Conservation (phyloP, 2,888 invertebrate genomes). For the Caenorhabditis sp. region DNA sequence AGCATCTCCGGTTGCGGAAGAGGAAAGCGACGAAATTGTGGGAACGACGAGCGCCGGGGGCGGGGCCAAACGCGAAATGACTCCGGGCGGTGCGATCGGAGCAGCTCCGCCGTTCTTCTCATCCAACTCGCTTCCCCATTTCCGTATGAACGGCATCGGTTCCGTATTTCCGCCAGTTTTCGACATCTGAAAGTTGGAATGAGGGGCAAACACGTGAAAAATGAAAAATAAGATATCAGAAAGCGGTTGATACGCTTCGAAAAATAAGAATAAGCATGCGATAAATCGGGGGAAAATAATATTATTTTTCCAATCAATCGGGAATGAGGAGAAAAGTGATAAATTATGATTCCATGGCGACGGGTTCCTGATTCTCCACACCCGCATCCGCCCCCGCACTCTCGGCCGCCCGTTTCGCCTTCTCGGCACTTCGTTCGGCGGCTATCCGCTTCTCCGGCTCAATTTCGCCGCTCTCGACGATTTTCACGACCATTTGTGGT, state of each 20-base stretch:
- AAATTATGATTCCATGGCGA: conserved; percentile 26
- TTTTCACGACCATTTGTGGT: conserved; percentile 74
- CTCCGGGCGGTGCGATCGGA: not conserved
- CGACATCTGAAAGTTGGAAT: conserved; percentile 50
- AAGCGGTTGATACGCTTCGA: not conserved
- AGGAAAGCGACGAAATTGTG: conserved; percentile 2
- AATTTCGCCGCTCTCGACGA: conserved; percentile 73
- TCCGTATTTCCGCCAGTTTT: conserved; percentile 75
- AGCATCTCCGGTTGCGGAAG: conserved; percentile 6
- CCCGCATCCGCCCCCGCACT: conserved; percentile 11
- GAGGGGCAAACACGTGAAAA: not conserved
- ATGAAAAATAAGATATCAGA: conserved; percentile 3
- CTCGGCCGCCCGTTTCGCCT: conserved; percentile 23
- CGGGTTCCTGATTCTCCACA: conserved; percentile 36
- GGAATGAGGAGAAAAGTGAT: not conserved
- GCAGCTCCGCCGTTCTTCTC: conserved; percentile 17
- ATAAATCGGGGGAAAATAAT: conserved; percentile 10
- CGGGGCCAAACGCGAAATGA: not conserved
- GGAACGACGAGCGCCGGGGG: conserved; percentile 24
- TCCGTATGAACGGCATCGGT: conserved; percentile 77
- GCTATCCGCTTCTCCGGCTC: conserved; percentile 63
- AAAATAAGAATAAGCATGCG: not conserved
- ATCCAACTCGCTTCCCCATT: conserved; percentile 65
- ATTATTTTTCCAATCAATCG: not conserved
- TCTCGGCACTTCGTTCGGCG: conserved; percentile 35